A percentile compares a stretch with the other conserved stretches of the same genome.
Evolutionary conservation across 2,888 invertebrate genomes (phyloP).

Genomic region (Listrodromus nycthemerus): DNA sequence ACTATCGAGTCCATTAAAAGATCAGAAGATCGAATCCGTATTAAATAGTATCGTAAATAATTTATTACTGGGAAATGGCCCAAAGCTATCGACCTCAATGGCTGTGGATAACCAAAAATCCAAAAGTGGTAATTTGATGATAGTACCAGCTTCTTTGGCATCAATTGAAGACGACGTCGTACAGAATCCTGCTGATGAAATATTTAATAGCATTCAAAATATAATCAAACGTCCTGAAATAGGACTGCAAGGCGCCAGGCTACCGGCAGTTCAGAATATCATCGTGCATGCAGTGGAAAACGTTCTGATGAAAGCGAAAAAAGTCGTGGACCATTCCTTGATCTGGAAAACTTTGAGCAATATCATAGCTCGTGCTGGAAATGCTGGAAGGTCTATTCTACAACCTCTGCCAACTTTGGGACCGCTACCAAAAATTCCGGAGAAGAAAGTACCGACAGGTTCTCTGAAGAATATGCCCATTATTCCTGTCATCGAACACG

Average conservation of each 20-base stretch:
- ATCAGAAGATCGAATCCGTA: conserved; percentile 60
- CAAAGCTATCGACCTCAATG: conserved; percentile 35
- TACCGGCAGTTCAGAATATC: conserved; percentile 72
- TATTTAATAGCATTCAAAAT: conserved; percentile 52
- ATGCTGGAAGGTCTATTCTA: neutral
- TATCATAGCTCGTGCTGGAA: conserved; percentile 31
- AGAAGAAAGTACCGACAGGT: neutral
- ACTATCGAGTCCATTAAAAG: conserved; percentile 55
- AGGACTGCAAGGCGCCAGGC: conserved; percentile 60
- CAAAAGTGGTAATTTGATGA: conserved; percentile 65
- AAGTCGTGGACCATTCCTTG: conserved; percentile 61
- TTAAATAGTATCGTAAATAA: conserved; percentile 45
- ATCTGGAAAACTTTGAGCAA: conserved; percentile 68
- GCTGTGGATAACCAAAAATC: conserved; percentile 68
- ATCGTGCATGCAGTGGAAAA: conserved; percentile 74
- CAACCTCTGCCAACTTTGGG: neutral
- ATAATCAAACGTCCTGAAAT: conserved; percentile 69
- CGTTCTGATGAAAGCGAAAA: conserved; percentile 60
- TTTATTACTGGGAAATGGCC: conserved; percentile 11
- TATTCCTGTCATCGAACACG: conserved; percentile 53
- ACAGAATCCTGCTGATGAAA: neutral
- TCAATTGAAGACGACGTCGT: conserved; percentile 10
- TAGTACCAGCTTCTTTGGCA: conserved; percentile 49
- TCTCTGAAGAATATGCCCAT: conserved; percentile 34
- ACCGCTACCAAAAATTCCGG: neutral